phyloP scores from a whole-genome alignment of 2,113 vertebrate genomes.

The Ariopsis seemanni region DNA sequence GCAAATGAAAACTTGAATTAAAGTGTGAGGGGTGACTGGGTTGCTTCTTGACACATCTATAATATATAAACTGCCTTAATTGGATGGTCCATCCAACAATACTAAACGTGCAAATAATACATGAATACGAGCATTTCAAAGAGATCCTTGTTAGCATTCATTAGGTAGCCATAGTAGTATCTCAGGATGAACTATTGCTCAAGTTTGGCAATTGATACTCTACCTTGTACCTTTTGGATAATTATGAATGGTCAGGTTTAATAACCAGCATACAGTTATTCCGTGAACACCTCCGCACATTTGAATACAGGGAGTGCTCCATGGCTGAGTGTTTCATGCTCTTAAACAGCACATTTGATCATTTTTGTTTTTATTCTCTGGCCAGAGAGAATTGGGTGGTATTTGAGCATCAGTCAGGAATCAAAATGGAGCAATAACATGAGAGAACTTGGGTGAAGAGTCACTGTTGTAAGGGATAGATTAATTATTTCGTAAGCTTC shows the following conservation, averaged over 20 bases:
- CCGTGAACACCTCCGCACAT: not conserved
- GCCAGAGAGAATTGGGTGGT: not conserved
- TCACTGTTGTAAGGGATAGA: not conserved
- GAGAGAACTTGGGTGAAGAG: not conserved
- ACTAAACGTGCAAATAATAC: not conserved
- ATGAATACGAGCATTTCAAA: not conserved
- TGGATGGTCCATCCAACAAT: not conserved
- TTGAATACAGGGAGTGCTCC: not conserved
- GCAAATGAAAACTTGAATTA: too few relatives aligned
- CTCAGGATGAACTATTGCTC: not conserved
- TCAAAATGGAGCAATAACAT: not conserved
- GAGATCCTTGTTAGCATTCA: not conserved
- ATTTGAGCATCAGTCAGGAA: not conserved
- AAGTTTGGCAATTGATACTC: not conserved
- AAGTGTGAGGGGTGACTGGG: not conserved
- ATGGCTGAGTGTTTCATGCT: not conserved
- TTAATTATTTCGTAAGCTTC: constrained; percentile 6
- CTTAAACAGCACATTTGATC: not conserved
- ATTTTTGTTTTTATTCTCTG: not conserved
- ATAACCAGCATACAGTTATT: not conserved
- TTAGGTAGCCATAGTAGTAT: not conserved
- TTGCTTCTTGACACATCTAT: not conserved
- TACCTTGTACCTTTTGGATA: not conserved
- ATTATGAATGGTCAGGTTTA: not conserved
- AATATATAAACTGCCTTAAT: not conserved